Conservation (phyloP, 2,888 invertebrate species). For the Lasius fuliginosus region DNA sequence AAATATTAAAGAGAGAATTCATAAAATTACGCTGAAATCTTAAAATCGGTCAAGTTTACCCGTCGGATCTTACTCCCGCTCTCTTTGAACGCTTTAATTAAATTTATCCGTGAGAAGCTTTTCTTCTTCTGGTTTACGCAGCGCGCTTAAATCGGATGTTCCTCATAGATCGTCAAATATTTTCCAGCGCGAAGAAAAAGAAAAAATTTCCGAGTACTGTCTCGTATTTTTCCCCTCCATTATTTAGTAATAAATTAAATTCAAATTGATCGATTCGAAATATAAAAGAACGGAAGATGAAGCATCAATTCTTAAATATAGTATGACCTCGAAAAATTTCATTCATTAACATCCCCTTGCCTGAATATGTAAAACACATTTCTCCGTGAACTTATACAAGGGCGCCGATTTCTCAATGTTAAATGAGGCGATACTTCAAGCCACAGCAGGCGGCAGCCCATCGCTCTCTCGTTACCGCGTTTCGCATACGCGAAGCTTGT, state of each 20-base stretch:
- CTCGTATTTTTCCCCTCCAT: neutral
- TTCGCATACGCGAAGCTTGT: neutral
- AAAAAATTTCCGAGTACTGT: neutral
- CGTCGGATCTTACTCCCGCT: conserved; percentile 5
- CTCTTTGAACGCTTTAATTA: conserved; percentile 27
- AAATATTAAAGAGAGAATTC: conserved; percentile 28
- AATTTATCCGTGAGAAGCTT: conserved; percentile 12
- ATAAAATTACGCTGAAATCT: conserved; percentile 30
- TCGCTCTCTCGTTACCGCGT: conserved; percentile 25
- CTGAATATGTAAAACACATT: conserved; percentile 63
- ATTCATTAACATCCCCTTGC: neutral
- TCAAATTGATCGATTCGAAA: neutral
- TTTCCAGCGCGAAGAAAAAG: neutral
- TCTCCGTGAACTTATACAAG: conserved; percentile 50
- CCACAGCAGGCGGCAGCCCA: conserved; percentile 29
- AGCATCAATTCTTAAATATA: conserved; percentile 1
- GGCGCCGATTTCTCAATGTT: conserved; percentile 42
- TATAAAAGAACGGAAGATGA: neutral
- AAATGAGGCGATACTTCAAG: conserved; percentile 60
- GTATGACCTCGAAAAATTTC: neutral
- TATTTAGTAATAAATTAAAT: conserved; percentile 8
- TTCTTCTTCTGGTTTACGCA: neutral
- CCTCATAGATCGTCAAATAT: neutral
- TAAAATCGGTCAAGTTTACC: conserved; percentile 30
- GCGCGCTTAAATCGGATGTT: neutral